Evolutionary conservation across 2,888 invertebrate genomes (phyloP), one percentile per base, ranked within the genome.

Genomic region (Eupithecia exiguata): DNA sequence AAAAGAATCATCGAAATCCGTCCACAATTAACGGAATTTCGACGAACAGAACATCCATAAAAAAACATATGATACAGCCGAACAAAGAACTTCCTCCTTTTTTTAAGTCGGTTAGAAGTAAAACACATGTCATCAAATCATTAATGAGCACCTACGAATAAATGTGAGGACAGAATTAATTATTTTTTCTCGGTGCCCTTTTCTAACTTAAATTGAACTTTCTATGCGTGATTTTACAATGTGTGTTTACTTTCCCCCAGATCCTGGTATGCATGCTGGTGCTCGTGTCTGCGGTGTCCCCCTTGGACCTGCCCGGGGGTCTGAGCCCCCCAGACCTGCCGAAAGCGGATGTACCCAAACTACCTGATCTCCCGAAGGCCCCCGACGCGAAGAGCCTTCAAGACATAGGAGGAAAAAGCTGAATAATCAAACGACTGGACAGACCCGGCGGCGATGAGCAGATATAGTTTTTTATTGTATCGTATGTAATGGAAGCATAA

Each of bases 201-300:
- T n/a, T n/a, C n/a, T n/a, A n/a, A n/a, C n/a, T n/a, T n/a, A n/a
- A n/a, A n/a, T n/a, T n/a, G n/a, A n/a, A n/a, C n/a, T n/a, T 40
- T 25, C 21, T 58, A 10, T 10, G 18, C 35, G 4, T 40, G 14
- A 40, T n/a, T n/a, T 62, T 38, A 70, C 36, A 30, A 30, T 53
- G 18, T 63, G 62, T 35, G 53, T 4, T 63, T 10, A 21, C 16
- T 77, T 16, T 4, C 46, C 73, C 68, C 35, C 83, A 92, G 92
- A 76, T 91, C 62, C 80, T 91, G 68, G 81, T 88, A 0, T 90
- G 90, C 74, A 79, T 92, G 49, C 80, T 92, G 75, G 79, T 92
- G 87, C 79, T 92, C 81, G 89, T 87, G 0, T 83, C 89, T 18
- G 87, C 86, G 12, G 86, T 85, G 38, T 80, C 85, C 49, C 81